Base-by-base conservation (phyloP, 2,888 invertebrate species). In the Leptothorax acervorum region DNA sequence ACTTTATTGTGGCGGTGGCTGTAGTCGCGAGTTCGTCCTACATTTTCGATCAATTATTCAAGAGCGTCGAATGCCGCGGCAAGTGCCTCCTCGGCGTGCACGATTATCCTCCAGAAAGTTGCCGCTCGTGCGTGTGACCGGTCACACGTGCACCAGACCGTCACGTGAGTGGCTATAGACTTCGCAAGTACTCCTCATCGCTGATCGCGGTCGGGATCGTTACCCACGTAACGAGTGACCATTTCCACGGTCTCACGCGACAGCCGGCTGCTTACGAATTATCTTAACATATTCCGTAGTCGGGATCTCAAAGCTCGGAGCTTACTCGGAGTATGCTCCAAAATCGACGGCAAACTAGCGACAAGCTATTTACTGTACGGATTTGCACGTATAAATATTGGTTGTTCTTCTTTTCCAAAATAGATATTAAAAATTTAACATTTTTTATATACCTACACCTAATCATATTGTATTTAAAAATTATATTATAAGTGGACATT, bases 41-140 rank as follows among this genome's bases (percentile, higher is more conserved):
- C 91, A 92, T 92, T 89, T 85, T 84, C 85, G 86, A 91, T 93
- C 87, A 91, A 93, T 93, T 90, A 93, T 93, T 93, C 86, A 90
- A 75, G 71, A 79, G 55, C 75, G n/a, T 85, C 83, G 70, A 75
- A 83, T 83, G 70, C 63, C 83, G 70, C 73, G 39, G 70, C 60
- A 68, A 66, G 28, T 70, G 48, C 23, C n/a, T 63, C 28, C 48
- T 53, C 70, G 42, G 51, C 28, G 18, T 51, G 39, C 65, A 3
- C 55, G 82, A 70, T 42, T 70, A 83, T 63, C 76, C 65, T 15
- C 65, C 23, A 51, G 42, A 63, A 78, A 78, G 78, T 68, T 57
- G 31, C 18, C 45, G 62, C 9, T 66, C 23, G 63, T 70, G 60
- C 87, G 85, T 87, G 88, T 73, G 89, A 88, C 89, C 87, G 73